These are phyloP conservation scores for Nanorana parkeri DNA, from an alignment of 2,113 vertebrate species.

Conservation along the genomic window DNA sequence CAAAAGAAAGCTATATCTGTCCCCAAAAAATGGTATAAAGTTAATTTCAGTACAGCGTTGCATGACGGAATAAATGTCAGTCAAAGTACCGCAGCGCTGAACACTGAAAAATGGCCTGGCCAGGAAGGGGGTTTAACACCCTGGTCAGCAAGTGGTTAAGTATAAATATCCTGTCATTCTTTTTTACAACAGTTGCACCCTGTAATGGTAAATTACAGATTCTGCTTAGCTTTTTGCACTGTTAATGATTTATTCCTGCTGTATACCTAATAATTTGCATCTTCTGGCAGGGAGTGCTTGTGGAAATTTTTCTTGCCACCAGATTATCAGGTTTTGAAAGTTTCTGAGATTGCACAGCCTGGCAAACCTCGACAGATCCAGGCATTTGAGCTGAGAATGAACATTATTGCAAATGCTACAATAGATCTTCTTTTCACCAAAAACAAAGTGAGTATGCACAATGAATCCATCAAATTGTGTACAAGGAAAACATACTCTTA, in stretches of 20 bases:
- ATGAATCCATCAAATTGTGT: not conserved
- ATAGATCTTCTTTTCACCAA: conserved; percentile 98
- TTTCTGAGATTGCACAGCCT: conserved; percentile 86
- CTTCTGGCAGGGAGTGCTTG: conserved; percentile 83
- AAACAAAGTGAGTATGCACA: conserved; percentile 83
- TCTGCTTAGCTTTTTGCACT: not conserved
- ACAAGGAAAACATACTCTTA: too few relatives aligned
- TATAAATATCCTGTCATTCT: too few relatives aligned
- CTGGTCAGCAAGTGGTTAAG: too few relatives aligned
- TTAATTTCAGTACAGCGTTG: too few relatives aligned
- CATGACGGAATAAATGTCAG: too few relatives aligned
- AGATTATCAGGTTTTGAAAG: conserved; percentile 94
- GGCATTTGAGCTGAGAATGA: conserved; percentile 97
- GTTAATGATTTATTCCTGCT: not conserved
- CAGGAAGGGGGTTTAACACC: too few relatives aligned
- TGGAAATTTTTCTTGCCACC: conserved; percentile 98
- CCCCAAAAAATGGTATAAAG: too few relatives aligned
- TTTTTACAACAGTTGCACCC: too few relatives aligned
- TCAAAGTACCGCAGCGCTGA: too few relatives aligned
- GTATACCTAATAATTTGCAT: not conserved
- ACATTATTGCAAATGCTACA: conserved; percentile 98
- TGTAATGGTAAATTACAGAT: too few relatives aligned
- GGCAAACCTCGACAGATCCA: conserved; percentile 92
- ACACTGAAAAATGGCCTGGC: too few relatives aligned
- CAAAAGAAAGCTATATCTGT: too few relatives aligned